Evolutionary conservation across 1,140 invertebrate species (phyloP), one percentile per base, ranked within the genome.

Genomic region (Cepaea nemoralis): DNA sequence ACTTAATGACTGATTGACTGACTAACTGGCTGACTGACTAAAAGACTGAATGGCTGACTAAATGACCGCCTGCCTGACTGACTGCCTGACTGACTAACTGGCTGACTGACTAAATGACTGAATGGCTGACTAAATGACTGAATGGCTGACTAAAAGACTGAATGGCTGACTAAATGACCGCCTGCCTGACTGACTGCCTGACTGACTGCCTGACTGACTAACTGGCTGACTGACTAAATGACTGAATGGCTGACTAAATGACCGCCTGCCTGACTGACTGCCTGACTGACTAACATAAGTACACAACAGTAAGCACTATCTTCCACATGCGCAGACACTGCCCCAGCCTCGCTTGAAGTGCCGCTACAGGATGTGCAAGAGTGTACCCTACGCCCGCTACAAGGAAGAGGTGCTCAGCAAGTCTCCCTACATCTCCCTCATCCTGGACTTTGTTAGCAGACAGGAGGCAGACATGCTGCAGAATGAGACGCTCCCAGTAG

Each of bases 331-430:
- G 3, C 22, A 55, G 50, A 55, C 16, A 24, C 2, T 22, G 22
- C 50, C 3, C 8, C n/a, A 40, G 63, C 69, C 69, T 31, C 67
- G 77, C 71, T 73, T 80, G 77, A 74, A 59, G 50, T 83, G 82
- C 40, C 71, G 82, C 10, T 55, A 75, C 59, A 76, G 74, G 39
- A 19, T 8, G n/a, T 77, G 69, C 0, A 48, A 35, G 31, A 37
- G 22, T 12, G 55, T 77, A 5, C 82, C 82, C 8, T 80, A 75
- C 74, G 22, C 39, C 16, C 27, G 39, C 31, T 83, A 83, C 73
- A 40, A 73, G 45, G 82, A 83, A 33, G 82, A 83, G 70, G 76
- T 83, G n/a, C 48, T 83, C 24, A 83, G 82, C 48, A 50, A 63
- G 2, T 55, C 74, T 12, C 82, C 82, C n/a, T 80, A 50, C 45